Conservation (phyloP, 2,888 invertebrate genomes). For the Sympetrum striolatum region DNA sequence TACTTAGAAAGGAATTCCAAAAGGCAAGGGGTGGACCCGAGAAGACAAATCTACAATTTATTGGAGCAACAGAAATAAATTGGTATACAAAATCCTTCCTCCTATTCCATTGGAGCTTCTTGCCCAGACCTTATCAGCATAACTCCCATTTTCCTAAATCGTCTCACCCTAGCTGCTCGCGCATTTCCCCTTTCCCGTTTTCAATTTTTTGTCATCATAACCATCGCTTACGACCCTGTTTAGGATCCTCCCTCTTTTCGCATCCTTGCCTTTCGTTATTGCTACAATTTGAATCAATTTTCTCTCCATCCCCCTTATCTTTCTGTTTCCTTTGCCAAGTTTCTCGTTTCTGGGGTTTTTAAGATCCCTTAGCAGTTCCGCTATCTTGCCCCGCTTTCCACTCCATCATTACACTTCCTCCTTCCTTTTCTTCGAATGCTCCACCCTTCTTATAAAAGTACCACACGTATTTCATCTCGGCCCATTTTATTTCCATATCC, state of each 20-base stretch:
- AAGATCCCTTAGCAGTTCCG: not conserved
- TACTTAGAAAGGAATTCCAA: too few species aligned
- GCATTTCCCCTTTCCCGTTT: not conserved
- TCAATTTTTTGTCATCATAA: not conserved
- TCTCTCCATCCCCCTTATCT: too few species aligned
- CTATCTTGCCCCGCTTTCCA: not conserved
- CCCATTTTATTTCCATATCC: not conserved
- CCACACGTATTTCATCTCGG: not conserved
- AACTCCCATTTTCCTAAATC: not conserved
- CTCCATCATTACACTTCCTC: not conserved
- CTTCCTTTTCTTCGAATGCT: not conserved
- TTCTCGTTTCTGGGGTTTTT: not conserved
- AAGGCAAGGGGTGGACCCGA: too few species aligned
- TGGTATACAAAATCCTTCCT: not conserved
- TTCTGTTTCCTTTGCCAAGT: too few species aligned
- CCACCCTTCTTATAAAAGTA: not conserved
- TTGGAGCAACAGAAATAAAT: too few species aligned
- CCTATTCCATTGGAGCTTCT: not conserved
- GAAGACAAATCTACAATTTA: too few species aligned
- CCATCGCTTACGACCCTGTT: not conserved
- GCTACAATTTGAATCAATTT: too few species aligned
- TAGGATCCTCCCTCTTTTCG: too few species aligned
- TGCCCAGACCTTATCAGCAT: not conserved
- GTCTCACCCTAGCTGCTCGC: not conserved
- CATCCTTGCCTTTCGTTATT: too few species aligned